phyloP scores from a whole-genome alignment of 2,888 invertebrate genomes.

The Spisula solida region DNA sequence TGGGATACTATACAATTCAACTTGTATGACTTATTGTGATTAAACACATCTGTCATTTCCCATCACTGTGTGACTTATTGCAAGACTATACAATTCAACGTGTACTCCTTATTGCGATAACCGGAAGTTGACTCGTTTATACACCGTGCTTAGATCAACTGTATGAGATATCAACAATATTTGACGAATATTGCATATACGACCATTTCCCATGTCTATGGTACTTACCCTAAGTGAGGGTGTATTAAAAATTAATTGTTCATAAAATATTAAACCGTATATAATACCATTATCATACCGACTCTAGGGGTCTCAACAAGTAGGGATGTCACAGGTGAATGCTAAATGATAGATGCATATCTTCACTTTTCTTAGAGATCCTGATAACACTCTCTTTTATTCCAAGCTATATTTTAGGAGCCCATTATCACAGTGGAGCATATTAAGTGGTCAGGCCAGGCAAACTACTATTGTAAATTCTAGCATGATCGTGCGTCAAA shows the following conservation, averaged over 20 bases:
- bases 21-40: too few relatives aligned
- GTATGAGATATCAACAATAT: conserved; percentile 7
- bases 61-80: too few relatives aligned
- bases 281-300: neutral
- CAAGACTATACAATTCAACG: too few relatives aligned
- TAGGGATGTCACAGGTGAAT: conserved; percentile 5
- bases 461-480: too few relatives aligned
- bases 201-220: conserved; percentile 12
- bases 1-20: too few relatives aligned
- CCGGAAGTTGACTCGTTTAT: too few relatives aligned
- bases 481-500: too few relatives aligned
- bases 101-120: too few relatives aligned
- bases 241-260: conserved; percentile 21
- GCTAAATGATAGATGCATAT: conserved; percentile 1
- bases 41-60: too few relatives aligned
- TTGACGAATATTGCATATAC: neutral
- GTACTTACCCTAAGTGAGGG: neutral
- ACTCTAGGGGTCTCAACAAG: neutral
- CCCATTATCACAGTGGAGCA: neutral
- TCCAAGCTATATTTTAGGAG: neutral
- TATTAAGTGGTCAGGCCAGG: conserved; percentile 12
- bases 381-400: conserved; percentile 3
- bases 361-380: conserved; percentile 13
- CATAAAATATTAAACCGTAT: neutral
- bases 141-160: neutral